Evolutionary conservation across 2,797 vertebrate genomes (phyloP), one percentile per base, ranked within the genome.

Genomic region (Otolemur crassicaudatus): DNA sequence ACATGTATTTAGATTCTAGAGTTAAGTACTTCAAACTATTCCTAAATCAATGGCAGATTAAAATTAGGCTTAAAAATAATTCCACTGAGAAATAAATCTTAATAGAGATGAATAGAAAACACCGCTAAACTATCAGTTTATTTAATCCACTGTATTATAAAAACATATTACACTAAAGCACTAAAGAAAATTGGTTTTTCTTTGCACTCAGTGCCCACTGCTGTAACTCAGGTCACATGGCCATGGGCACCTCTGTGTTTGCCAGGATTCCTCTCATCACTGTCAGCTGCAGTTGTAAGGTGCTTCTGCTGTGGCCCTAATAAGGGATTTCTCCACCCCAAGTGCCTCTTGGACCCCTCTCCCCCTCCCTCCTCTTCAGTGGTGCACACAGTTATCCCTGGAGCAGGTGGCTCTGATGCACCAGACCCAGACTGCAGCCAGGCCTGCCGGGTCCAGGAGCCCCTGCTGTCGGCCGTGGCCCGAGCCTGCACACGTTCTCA

Each of bases 151-250:
- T 93, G 97, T 93, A 76, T 98, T 97, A 77, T 25, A 84, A 86
- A 90, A 92, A 89, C 98, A 97, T 97, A 95, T 93, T 65, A 92
- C 97, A 94, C 96, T 87, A 27, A 97, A 98, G 98, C 98, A 98
- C 98, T 98, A 98, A 98, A 98, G 98, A 96, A 98, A 98, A 98
- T 98, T 98, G 98, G 97, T 98, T 98, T 98, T 96, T 96, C 90
- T 98, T 96, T 96, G 96, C 88, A n/a, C 97, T 93, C 93, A 91
- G 97, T 95, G 97, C 97, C 94, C 91, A 94, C 96, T 91, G 91
- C 94, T 82, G 91, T 43, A 70, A 94, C 96, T 96, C 85, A 72
- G 70, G 90, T 85, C 97, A 81, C 65, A 23, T 40, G 96, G 90
- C 96, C 13, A 49, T 85, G 80, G 46, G 94, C 92, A 79, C 96